phyloP scores from a whole-genome alignment of 2,888 invertebrate genomes.

The Apodemia duryi region DNA sequence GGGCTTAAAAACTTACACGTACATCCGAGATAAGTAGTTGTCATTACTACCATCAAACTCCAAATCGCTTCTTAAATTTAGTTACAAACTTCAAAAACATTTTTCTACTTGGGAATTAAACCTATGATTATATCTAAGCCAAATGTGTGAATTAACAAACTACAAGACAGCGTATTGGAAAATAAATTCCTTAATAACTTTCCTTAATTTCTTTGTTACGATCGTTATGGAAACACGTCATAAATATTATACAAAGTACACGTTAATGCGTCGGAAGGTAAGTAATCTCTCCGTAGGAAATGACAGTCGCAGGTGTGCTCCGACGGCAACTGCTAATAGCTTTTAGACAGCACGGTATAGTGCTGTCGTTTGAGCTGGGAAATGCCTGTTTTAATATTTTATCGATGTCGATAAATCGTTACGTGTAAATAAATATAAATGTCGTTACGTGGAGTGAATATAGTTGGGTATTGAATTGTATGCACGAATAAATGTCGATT shows the following conservation, averaged over 20 bases:
- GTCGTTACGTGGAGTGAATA: no score
- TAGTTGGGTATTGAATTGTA: no score
- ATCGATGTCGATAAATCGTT: constrained; percentile 4
- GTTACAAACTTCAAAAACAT: no score
- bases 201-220: not conserved
- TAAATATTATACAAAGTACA: constrained; percentile 18
- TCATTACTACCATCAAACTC: no score
- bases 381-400: constrained; percentile 10
- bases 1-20: no score
- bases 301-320: constrained; percentile 70
- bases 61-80: no score
- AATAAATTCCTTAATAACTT: not conserved
- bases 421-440: not conserved
- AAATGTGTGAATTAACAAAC: no score
- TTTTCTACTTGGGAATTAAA: no score
- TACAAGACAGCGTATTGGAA: not conserved
- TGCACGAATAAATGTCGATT: no score
- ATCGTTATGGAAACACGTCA: constrained; percentile 8
- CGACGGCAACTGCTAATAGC: constrained; percentile 75
- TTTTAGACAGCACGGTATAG: constrained; percentile 68
- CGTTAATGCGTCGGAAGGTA: constrained; percentile 37
- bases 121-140: no score
- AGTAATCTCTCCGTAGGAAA: constrained; percentile 72
- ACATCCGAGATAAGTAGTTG: no score
- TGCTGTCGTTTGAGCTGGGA: constrained; percentile 29